Percentiles rank a stretch among this genome's conserved stretches.
These are phyloP conservation scores for Coenonympha glycerion DNA, from an alignment of 2,888 invertebrate genomes.

Conservation along the genomic window DNA sequence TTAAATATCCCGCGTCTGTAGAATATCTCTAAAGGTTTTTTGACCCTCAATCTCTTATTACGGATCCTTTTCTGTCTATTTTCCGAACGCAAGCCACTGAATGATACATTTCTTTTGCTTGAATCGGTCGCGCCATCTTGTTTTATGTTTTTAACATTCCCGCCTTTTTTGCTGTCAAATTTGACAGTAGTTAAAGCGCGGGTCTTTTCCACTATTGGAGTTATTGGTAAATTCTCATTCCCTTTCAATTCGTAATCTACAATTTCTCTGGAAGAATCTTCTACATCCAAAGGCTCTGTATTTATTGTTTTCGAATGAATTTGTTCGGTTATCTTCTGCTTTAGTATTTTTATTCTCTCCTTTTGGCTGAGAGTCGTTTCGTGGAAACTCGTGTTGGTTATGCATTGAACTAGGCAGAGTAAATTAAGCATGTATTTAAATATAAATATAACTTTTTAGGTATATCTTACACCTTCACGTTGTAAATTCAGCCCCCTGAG, in stretches of 20 bases:
- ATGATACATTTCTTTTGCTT: neutral
- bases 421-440: neutral
- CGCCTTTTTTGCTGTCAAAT: neutral
- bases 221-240: slow-evolving; percentile 19
- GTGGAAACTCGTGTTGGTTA: slow-evolving; percentile 9
- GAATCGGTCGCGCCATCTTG: neutral
- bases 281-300: neutral
- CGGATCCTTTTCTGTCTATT: neutral
- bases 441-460: too few relatives aligned
- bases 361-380: slow-evolving; percentile 12
- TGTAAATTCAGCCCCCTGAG: too few relatives aligned
- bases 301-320: slow-evolving; percentile 2
- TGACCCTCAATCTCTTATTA: slow-evolving; percentile 13
- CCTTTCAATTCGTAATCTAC: slow-evolving; percentile 11
- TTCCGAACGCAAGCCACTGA: slow-evolving; percentile 1
- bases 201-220: slow-evolving; percentile 16
- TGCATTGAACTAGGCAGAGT: slow-evolving; percentile 10
- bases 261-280: slow-evolving; percentile 5
- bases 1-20: slow-evolving; percentile 30
- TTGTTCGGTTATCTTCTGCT: slow-evolving; percentile 16
- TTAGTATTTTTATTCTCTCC: slow-evolving; percentile 20
- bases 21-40: slow-evolving; percentile 30
- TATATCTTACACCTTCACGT: too few relatives aligned
- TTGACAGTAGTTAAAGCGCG: slow-evolving; percentile 16
- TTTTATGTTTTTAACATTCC: neutral